phyloP scores from a whole-genome alignment of 2,113 vertebrate species.

The Thomomys bottae region DNA sequence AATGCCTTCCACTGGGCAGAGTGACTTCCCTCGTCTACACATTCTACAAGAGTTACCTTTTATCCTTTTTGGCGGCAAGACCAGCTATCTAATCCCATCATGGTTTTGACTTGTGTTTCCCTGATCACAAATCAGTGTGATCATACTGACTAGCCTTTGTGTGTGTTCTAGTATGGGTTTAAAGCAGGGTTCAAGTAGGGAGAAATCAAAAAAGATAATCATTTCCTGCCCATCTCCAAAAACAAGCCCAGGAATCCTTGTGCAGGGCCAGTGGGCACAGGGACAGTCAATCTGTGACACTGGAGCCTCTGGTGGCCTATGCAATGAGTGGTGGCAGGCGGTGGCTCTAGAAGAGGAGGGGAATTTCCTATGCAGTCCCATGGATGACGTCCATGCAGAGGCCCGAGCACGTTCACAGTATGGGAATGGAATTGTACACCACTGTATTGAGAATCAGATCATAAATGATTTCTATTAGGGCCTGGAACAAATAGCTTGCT shows the following conservation, averaged over 20 bases:
- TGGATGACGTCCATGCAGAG: background rate
- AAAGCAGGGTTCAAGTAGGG: too few species aligned
- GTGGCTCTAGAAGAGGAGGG: background rate
- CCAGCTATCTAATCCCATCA: too few species aligned
- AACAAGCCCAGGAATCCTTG: background rate
- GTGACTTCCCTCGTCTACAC: too few species aligned
- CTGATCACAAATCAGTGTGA: too few species aligned
- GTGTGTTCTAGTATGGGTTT: too few species aligned
- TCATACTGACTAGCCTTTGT: too few species aligned
- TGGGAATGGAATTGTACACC: background rate
- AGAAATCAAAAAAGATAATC: too few species aligned
- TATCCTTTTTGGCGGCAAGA: too few species aligned
- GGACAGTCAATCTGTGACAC: background rate
- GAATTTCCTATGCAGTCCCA: background rate
- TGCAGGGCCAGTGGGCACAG: background rate
- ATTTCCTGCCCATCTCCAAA: background rate
- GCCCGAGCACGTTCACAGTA: background rate
- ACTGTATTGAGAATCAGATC: background rate
- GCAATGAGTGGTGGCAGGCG: background rate
- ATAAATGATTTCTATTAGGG: background rate
- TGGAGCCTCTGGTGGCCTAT: background rate
- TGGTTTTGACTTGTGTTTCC: too few species aligned
- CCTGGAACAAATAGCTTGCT: background rate
- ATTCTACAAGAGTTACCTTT: too few species aligned
- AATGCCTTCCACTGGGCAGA: too few species aligned